Evolutionary conservation across 1,140 invertebrate species (phyloP).

Genomic region (Aleiodes sp.): DNA sequence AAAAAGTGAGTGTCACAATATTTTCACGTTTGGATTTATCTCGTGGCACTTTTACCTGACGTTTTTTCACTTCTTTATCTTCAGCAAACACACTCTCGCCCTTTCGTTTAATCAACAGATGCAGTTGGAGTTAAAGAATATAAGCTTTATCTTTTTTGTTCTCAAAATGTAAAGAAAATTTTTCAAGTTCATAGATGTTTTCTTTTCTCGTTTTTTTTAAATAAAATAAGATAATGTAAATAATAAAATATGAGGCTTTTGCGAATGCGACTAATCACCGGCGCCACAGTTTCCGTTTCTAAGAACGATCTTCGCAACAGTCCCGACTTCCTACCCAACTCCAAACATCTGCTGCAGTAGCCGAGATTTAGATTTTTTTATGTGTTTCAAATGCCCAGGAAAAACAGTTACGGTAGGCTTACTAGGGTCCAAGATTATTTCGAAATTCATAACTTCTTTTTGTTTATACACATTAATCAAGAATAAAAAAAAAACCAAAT

Average conservation of each 20-base stretch:
- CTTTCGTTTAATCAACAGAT: background rate
- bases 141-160: too few relatives aligned
- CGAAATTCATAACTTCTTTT: background rate
- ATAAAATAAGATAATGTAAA: background rate
- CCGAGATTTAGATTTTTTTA: constrained; percentile 20
- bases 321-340: constrained; percentile 9
- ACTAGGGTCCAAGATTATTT: background rate
- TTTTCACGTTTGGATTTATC: background rate
- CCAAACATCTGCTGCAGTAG: constrained; percentile 21
- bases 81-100: background rate
- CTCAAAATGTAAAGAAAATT: too few relatives aligned
- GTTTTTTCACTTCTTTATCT: background rate
- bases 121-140: too few relatives aligned
- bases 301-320: constrained; percentile 19
- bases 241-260: background rate
- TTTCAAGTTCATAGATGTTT: too few relatives aligned
- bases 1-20: background rate
- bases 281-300: constrained; percentile 32
- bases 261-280: constrained; percentile 29
- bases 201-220: too few relatives aligned
- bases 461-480: background rate
- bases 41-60: background rate
- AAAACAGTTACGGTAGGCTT: background rate
- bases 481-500: too few relatives aligned
- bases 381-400: background rate